Percentiles rank a stretch among this genome's conserved stretches.
These are phyloP conservation scores for Mola mola DNA, from an alignment of 2,113 vertebrate species.

Conservation along the genomic window DNA sequence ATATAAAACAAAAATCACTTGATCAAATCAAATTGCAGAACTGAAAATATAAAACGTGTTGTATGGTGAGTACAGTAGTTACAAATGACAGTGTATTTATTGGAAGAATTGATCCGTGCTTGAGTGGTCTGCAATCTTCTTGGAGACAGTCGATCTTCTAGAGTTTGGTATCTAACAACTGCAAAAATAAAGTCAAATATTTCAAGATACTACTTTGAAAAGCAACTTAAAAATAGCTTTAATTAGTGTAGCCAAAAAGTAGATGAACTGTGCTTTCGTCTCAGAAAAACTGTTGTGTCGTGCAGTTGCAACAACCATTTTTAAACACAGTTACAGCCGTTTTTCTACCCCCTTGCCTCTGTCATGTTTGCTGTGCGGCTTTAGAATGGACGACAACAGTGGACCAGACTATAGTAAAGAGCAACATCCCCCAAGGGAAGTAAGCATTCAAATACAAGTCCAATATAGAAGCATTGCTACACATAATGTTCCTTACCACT, in stretches of 20 bases:
- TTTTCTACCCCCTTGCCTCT: too few relatives aligned
- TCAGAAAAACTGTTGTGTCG: too few relatives aligned
- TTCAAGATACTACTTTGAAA: too few relatives aligned
- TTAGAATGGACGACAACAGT: too few relatives aligned
- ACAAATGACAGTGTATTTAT: not conserved
- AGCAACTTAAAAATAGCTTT: too few relatives aligned
- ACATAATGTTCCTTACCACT: constrained; percentile 34
- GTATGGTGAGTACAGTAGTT: not conserved
- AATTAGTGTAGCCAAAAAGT: too few relatives aligned
- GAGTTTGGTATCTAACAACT: constrained; percentile 10
- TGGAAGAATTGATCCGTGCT: too few relatives aligned
- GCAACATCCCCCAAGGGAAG: too few relatives aligned
- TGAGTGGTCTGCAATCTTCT: not conserved
- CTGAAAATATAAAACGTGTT: not conserved
- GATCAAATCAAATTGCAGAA: not conserved
- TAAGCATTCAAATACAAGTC: not conserved
- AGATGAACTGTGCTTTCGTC: not conserved
- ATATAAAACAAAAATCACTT: not conserved
- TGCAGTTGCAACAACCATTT: not conserved
- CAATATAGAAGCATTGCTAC: too few relatives aligned
- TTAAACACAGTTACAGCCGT: too few relatives aligned
- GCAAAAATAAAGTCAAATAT: not conserved
- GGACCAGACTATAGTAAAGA: too few relatives aligned
- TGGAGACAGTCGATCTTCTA: constrained; percentile 4
- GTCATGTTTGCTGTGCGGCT: not conserved